phyloP scores from a whole-genome alignment of 2,113 vertebrate species.

The Malaclemys terrapin region DNA sequence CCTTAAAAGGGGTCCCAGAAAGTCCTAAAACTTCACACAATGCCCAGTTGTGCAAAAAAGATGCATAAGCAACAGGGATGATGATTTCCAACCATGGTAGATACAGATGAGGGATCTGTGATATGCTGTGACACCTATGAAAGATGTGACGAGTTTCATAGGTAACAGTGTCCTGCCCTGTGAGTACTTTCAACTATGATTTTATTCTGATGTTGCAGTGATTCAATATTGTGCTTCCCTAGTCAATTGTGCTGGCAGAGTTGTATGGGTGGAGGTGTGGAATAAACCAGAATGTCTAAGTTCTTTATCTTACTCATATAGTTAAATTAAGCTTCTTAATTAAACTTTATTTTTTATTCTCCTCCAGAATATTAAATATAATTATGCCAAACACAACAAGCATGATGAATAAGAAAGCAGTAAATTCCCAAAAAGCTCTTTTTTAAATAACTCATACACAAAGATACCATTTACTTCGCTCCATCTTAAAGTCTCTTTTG shows the following conservation, averaged over 20 bases:
- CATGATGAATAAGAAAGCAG: not conserved
- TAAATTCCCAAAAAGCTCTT: not conserved
- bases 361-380: not conserved
- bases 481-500: not conserved
- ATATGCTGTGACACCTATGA: not conserved
- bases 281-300: not conserved
- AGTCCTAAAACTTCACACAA: not conserved
- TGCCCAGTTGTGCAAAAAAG: not conserved
- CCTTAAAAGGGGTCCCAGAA: not conserved
- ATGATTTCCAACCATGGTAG: not conserved
- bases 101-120: slow-evolving; percentile 1
- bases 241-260: not conserved
- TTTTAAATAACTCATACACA: not conserved
- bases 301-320: not conserved
- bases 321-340: not conserved
- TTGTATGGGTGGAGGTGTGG: not conserved
- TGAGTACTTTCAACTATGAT: not conserved
- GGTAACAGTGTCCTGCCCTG: not conserved
- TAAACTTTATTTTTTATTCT: not conserved
- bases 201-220: not conserved
- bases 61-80: not conserved
- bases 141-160: not conserved
- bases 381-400: not conserved
- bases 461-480: not conserved
- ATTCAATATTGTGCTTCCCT: not conserved